Evolutionary conservation across 1,140 invertebrate genomes (phyloP), one percentile per base, ranked within the genome.

Genomic region (Drosophila kikkawai): DNA sequence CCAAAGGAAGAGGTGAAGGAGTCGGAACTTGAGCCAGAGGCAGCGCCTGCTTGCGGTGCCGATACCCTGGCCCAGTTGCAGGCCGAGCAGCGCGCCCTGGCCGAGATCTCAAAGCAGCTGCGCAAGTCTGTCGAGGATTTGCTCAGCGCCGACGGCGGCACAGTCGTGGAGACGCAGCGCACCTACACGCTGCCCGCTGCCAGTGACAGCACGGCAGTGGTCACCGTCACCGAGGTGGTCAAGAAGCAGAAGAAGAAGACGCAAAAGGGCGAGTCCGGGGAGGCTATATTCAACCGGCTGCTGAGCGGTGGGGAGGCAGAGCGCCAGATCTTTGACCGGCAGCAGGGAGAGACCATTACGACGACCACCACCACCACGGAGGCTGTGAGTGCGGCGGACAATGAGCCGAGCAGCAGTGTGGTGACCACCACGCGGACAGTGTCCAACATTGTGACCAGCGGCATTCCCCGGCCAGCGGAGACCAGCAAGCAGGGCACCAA

Each of bases 101-200:
- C 90, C 45, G 84, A 92, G 79, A 92, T 92, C 79, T 90, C 91
- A 80, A 92, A 92, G 70, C 91, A 92, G 85, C 19, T 92, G 73
- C 87, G 91, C 41, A 92, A 91, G 56, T 92, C 91, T 32, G 91
- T 92, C 3, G 91, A 92, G 70, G 88, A 92, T 68, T 74, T 92
- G 59, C 75, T 92, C 13, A 75, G 68, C 17, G 82, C 85, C 67
- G 79, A 90, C 32, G 81, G 41, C 45, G 53, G 41, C 15, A 68
- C 80, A 0, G 75, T 91, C 9, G 79, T 79, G 22, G 79, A 91
- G 56, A 91, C 80, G 3, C 80, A 78, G 17, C 67, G 78, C 34
- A 75, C 70, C 48, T 71, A 77, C 45, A 78, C 67, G 5, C 55
- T 83, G 32, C 80, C 82, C 22, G 79, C 76, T 6, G 56, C 82